Conservation (phyloP, 1,140 invertebrate species). For the Nasonia longicornis region DNA sequence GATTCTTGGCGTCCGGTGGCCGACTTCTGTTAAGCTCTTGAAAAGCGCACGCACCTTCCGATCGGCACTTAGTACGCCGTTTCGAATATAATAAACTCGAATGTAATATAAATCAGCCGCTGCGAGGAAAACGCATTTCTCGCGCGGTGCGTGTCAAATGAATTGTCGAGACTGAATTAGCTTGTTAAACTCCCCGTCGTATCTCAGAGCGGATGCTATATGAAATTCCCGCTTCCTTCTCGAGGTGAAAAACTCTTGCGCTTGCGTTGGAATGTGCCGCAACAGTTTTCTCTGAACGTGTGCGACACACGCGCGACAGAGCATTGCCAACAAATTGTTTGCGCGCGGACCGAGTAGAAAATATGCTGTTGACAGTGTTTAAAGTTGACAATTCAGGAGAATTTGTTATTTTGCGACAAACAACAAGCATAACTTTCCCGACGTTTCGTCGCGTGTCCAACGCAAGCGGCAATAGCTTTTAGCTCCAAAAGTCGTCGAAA, state of each 20-base stretch:
- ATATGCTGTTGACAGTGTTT: not conserved
- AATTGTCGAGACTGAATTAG: not conserved
- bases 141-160: no score
- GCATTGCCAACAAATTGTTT: slow-evolving; percentile 5
- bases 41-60: not conserved
- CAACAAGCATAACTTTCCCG: no score
- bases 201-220: not conserved
- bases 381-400: not conserved
- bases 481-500: not conserved
- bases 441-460: no score
- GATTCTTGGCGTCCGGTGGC: slow-evolving; percentile 26
- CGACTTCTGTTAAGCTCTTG: slow-evolving; percentile 26
- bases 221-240: not conserved
- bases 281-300: not conserved
- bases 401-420: not conserved
- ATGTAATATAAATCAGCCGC: no score
- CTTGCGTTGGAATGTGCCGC: slow-evolving; percentile 6
- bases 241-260: not conserved
- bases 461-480: not conserved
- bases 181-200: no score
- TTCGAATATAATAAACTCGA: not conserved
- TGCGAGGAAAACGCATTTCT: no score
- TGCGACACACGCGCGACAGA: no score
- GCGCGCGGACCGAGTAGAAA: slow-evolving; percentile 46
- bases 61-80: not conserved